Evolutionary conservation across 2,888 invertebrate genomes (phyloP).

Genomic region (Zaprionus bogoriensis): DNA sequence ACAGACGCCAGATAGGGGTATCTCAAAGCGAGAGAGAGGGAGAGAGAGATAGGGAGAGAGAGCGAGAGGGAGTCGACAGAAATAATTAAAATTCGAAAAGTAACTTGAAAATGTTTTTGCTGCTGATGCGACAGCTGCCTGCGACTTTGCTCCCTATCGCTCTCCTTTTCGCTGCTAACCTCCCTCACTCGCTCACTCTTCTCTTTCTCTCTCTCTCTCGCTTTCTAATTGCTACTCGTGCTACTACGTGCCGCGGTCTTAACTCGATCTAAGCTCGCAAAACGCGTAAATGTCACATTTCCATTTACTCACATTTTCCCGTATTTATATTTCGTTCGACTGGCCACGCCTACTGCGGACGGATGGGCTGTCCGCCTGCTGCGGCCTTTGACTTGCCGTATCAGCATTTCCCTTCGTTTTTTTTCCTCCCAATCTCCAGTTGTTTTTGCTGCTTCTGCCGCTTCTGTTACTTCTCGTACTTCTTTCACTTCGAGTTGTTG

Average conservation of each 20-base stretch:
- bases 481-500: conserved; percentile 18
- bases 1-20: not conserved
- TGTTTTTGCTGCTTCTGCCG: conserved; percentile 1
- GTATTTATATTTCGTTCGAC: conserved; percentile 67
- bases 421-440: not conserved
- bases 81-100: conserved; percentile 76
- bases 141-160: conserved; percentile 2
- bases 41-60: not conserved
- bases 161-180: no score
- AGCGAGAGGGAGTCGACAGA: conserved; percentile 25
- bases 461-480: conserved; percentile 7
- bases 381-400: conserved; percentile 46
- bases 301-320: conserved; percentile 66
- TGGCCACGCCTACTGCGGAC: conserved; percentile 36
- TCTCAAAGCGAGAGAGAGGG: not conserved
- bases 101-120: conserved; percentile 64
- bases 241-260: conserved; percentile 69
- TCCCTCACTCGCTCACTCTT: not conserved
- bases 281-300: conserved; percentile 76
- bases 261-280: conserved; percentile 71
- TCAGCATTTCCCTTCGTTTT: conserved; percentile 47
- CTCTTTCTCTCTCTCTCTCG: not conserved
- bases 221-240: not conserved
- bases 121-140: conserved; percentile 60
- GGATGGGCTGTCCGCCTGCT: not conserved